Conservation (phyloP, 2,797 vertebrate species). For the Aselliscus stoliczkanus region DNA sequence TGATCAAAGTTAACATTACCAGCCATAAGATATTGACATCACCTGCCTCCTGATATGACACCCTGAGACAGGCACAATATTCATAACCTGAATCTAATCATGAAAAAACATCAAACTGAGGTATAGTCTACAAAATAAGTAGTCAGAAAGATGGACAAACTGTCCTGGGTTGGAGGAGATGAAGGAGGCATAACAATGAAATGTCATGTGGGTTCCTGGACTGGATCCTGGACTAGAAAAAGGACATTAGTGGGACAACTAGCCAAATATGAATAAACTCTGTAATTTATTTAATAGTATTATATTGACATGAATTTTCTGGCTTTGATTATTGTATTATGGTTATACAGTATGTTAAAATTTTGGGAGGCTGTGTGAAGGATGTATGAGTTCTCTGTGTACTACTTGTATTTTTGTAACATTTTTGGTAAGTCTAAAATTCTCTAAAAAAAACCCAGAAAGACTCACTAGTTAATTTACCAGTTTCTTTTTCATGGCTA, state of each 20-base stretch:
- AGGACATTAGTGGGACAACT: not conserved
- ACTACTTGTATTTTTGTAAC: not conserved
- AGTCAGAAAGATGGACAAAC: not conserved
- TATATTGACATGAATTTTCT: not conserved
- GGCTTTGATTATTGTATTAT: not conserved
- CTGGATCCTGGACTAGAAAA: not conserved
- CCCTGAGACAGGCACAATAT: not conserved
- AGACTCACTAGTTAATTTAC: not conserved
- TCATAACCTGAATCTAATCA: not conserved
- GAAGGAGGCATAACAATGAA: not conserved
- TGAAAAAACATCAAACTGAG: not conserved
- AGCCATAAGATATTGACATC: not conserved
- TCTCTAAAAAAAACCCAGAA: not conserved
- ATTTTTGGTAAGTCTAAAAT: not conserved
- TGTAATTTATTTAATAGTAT: not conserved
- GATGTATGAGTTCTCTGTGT: not conserved
- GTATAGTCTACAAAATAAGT: not conserved
- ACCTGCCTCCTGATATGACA: not conserved
- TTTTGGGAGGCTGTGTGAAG: not conserved
- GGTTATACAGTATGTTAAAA: not conserved
- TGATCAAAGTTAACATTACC: not conserved
- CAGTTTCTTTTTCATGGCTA: not conserved
- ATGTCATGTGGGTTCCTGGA: not conserved
- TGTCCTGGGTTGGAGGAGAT: not conserved
- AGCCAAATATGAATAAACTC: not conserved